Conservation (phyloP, 1,140 invertebrate genomes). For the Lineus longissimus region DNA sequence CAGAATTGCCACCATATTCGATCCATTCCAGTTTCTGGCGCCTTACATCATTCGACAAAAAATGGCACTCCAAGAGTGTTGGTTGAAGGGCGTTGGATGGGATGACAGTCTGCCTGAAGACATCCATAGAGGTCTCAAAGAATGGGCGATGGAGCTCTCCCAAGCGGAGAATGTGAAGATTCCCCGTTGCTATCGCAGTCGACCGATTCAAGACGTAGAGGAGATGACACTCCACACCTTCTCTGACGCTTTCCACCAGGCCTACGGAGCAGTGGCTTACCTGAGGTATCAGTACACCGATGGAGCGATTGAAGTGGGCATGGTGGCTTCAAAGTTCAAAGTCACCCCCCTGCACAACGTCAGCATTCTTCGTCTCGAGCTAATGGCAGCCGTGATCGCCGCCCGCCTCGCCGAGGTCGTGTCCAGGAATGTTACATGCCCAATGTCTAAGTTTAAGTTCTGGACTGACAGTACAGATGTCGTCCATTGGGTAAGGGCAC, state of each 20-base stretch:
- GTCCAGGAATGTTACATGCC: background rate
- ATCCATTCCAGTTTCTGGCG: conserved; percentile 4
- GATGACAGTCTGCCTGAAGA: background rate
- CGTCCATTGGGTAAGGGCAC: conserved; percentile 40
- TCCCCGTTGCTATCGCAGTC: background rate
- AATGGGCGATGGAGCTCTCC: background rate
- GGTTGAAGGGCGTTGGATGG: conserved; percentile 6
- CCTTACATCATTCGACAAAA: background rate
- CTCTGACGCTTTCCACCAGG: background rate
- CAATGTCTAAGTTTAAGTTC: background rate
- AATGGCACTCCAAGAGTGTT: conserved; percentile 4
- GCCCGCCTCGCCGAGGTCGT: background rate
- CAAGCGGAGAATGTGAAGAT: background rate
- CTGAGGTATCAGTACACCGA: conserved; percentile 1
- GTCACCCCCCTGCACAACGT: background rate
- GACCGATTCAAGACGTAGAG: background rate
- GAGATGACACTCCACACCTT: conserved; percentile 3
- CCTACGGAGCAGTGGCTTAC: conserved; percentile 7
- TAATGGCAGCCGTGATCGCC: conserved; percentile 4
- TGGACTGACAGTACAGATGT: conserved; percentile 49
- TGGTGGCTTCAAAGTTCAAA: conserved; percentile 4
- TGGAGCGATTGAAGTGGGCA: background rate
- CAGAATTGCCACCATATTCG: conserved; percentile 2
- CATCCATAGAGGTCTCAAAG: background rate
- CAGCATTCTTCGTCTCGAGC: conserved; percentile 7